These are phyloP conservation scores for Cydia pomonella DNA, from an alignment of 1,140 invertebrate genomes.

Conservation along the genomic window DNA sequence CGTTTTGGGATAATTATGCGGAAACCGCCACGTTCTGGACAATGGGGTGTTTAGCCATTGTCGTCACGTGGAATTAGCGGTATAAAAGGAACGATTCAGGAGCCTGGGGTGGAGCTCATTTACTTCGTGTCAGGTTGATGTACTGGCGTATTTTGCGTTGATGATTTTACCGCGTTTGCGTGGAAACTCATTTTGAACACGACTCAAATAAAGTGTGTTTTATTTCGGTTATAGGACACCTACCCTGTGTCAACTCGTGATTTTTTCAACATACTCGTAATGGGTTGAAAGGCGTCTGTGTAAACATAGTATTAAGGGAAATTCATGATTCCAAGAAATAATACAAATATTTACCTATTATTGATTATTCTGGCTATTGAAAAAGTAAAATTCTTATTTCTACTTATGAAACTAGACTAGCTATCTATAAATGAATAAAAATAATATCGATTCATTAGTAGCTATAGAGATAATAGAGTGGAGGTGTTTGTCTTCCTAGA, in stretches of 20 bases:
- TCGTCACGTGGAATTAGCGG: conserved; percentile 26
- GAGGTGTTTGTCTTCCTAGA: not conserved
- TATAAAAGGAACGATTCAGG: conserved; percentile 22
- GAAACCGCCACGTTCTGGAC: conserved; percentile 14
- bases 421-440: too few relatives aligned
- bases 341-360: too few relatives aligned
- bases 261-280: too few relatives aligned
- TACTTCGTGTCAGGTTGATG: conserved; percentile 32
- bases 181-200: conserved; percentile 16
- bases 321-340: too few relatives aligned
- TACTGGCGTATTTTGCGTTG: conserved; percentile 26
- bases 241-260: too few relatives aligned
- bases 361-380: too few relatives aligned
- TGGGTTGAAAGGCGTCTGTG: too few relatives aligned
- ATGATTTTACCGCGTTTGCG: conserved; percentile 17
- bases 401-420: too few relatives aligned
- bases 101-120: conserved; percentile 15
- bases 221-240: not conserved
- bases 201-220: conserved; percentile 16
- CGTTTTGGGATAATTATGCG: conserved; percentile 19
- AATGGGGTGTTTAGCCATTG: conserved; percentile 30
- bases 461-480: not conserved
- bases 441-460: too few relatives aligned
- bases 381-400: too few relatives aligned
- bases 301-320: too few relatives aligned